These are phyloP conservation scores for Cetoscarus ocellatus DNA, from an alignment of 2,797 vertebrate species.

Conservation along the genomic window DNA sequence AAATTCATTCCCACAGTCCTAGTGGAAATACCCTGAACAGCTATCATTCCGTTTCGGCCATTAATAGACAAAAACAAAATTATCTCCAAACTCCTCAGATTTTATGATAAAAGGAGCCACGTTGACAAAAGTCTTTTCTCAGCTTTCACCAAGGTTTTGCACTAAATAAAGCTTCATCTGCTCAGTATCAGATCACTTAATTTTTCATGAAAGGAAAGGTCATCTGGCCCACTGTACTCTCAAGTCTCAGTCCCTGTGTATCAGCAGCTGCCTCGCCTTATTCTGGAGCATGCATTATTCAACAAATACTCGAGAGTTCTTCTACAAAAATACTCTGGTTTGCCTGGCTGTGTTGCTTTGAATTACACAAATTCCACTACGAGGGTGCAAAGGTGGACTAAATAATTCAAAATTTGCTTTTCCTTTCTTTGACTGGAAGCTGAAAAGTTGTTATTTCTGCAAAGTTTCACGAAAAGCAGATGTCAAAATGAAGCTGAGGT, in stretches of 20 bases:
- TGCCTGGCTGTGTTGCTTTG: slow-evolving; percentile 66
- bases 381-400: slow-evolving; percentile 66
- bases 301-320: slow-evolving; percentile 74
- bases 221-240: slow-evolving; percentile 82
- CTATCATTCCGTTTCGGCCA: not conserved
- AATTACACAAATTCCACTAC: slow-evolving; percentile 77
- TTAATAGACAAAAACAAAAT: slow-evolving; percentile 1
- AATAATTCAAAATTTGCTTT: slow-evolving; percentile 77
- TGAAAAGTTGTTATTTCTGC: slow-evolving; percentile 12
- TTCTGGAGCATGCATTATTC: slow-evolving; percentile 82
- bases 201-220: slow-evolving; percentile 86
- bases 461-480: slow-evolving; percentile 41
- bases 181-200: slow-evolving; percentile 81
- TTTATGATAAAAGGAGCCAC: slow-evolving; percentile 28
- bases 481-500: slow-evolving; percentile 18
- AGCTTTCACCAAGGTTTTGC: slow-evolving; percentile 43
- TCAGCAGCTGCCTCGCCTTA: slow-evolving; percentile 74
- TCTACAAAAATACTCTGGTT: slow-evolving; percentile 61
- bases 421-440: slow-evolving; percentile 22
- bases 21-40: slow-evolving; percentile 6
- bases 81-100: slow-evolving; percentile 3
- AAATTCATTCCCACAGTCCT: too few species aligned
- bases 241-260: slow-evolving; percentile 73
- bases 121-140: slow-evolving; percentile 23
- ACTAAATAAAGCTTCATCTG: slow-evolving; percentile 81